Base-by-base conservation (phyloP, 2,797 vertebrate species). In the Tokudaia muenninki region DNA sequence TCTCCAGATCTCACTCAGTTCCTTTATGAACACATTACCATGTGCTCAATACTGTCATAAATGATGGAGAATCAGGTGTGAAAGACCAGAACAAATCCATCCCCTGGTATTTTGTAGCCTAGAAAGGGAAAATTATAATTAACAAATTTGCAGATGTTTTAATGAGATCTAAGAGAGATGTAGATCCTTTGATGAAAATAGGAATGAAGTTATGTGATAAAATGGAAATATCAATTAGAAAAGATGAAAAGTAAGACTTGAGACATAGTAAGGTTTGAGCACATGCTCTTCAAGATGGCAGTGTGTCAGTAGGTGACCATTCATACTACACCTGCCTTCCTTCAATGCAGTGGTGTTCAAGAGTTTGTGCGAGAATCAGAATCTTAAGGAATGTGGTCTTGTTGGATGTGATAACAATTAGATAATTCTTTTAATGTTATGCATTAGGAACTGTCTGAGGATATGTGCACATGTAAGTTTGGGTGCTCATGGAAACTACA, bases 191-290 rank as follows among this genome's bases (percentile, higher is more conserved):
- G 17, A 75, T 87, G 16, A 78, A 90, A 90, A 72, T 65, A 65
- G 87, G 89, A 94, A 37, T 89, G 57, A 88, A 4, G 1, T 41
- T 19, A 81, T 84, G 2, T 90, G 14, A 24, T 63, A 61, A 44
- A 84, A 79, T 26, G 4, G 24, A 94, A 11, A 75, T 16, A 14
- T 91, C 87, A n/a, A 72, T 96, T 95, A 94, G 41, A 83, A 94
- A 94, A 22, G 14, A 79, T 80, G 17, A 41, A 44, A 79, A 6
- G 0, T 52, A 95, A 79, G 37, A 34, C 31, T 41, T 95, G 3
- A 75, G 74, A 86, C 11, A 87, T 2, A 55, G n/a, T 83, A 87
- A 70, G 4, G n/a, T 52, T 55, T 84, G 57, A 93, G 34, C 6
- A 72, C 7, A 55, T 26, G 16, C 52, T 52, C 4, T 31, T 91